Percentiles rank a stretch among this genome's conserved stretches.
Evolutionary conservation across 2,888 invertebrate genomes (phyloP).

Genomic region (Hyles lineata): DNA sequence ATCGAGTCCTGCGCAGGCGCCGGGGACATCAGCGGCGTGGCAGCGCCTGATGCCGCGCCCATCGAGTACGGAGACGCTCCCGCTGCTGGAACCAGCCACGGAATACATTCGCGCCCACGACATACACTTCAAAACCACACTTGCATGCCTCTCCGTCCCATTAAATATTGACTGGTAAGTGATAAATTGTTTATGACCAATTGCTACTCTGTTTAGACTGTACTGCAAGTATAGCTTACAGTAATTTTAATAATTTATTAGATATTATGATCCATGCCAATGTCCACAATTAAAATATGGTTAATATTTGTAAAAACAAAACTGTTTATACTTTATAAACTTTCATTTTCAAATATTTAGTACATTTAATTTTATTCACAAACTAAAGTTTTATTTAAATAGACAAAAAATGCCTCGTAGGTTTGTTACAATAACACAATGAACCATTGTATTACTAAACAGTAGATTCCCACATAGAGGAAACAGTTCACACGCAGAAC

Average conservation of each 20-base stretch:
- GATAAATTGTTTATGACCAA: too few species aligned
- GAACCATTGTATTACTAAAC: background rate
- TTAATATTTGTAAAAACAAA: too few species aligned
- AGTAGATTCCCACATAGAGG: background rate
- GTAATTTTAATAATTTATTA: too few species aligned
- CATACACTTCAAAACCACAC: background rate
- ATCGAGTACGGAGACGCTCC: constrained; percentile 94
- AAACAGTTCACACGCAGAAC: constrained; percentile 18
- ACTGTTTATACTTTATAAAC: too few species aligned
- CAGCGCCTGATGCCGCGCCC: constrained; percentile 95
- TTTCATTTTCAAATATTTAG: too few species aligned
- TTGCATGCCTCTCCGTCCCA: background rate
- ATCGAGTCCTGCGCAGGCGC: constrained; percentile 96
- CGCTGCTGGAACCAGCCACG: constrained; percentile 72
- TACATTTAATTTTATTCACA: too few species aligned
- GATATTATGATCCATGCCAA: too few species aligned
- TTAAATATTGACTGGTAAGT: too few species aligned
- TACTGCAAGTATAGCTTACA: too few species aligned
- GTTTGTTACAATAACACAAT: background rate
- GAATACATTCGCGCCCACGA: constrained; percentile 9
- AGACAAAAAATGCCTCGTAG: background rate
- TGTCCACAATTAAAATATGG: too few species aligned
- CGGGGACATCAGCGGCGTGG: constrained; percentile 98
- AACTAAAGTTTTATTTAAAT: too few species aligned
- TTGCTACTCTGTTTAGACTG: too few species aligned